Conservation (phyloP, 2,888 invertebrate genomes). For the Deladenus siricidicola region DNA sequence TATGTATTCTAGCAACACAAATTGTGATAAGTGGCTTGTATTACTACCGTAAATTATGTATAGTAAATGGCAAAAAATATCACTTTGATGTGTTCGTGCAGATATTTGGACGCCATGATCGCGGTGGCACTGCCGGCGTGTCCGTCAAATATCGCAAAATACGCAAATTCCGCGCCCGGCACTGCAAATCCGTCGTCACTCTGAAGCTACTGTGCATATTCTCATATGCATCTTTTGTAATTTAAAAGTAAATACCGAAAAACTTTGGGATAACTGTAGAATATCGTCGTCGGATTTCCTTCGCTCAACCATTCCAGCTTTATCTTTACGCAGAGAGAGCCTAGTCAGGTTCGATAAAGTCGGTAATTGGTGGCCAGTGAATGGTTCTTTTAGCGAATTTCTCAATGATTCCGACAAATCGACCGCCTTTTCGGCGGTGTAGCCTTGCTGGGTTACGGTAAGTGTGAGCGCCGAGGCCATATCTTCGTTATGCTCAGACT, state of each 20-base stretch:
- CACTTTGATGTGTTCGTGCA: conserved; percentile 71
- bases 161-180: conserved; percentile 53
- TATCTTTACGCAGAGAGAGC: not conserved
- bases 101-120: conserved; percentile 67
- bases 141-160: conserved; percentile 76
- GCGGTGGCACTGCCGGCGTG: conserved; percentile 76
- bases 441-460: conserved; percentile 32
- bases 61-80: conserved; percentile 30
- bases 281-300: conserved; percentile 26
- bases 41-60: not conserved
- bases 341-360: no score
- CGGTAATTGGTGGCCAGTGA: no score
- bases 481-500: conserved; percentile 56
- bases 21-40: not conserved
- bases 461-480: conserved; percentile 50
- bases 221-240: not conserved
- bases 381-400: not conserved
- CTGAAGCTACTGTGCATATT: conserved; percentile 3
- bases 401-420: conserved; percentile 14
- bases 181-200: conserved; percentile 21
- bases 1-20: not conserved
- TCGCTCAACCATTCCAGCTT: not conserved
- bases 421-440: conserved; percentile 28
- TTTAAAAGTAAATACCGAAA: conserved; percentile 19
- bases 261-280: conserved; percentile 16